A percentile compares a stretch with the other conserved stretches of the same genome.
phyloP scores from a whole-genome alignment of 2,888 invertebrate species.

The Baccha elongata region DNA sequence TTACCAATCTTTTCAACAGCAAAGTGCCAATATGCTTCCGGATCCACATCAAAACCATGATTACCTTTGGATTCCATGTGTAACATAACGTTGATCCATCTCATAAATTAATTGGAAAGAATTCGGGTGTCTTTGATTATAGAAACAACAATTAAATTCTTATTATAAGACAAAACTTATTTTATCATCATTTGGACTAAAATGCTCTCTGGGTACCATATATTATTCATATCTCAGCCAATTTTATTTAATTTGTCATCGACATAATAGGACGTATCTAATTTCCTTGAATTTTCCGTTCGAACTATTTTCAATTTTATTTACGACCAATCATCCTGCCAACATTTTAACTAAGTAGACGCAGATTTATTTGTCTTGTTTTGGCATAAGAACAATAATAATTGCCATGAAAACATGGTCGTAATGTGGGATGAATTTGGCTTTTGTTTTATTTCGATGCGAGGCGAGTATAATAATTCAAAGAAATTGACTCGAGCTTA shows the following conservation, averaged over 20 bases:
- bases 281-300: constrained; percentile 50
- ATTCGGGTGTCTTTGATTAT: too few relatives aligned
- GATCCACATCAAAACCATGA: too few relatives aligned
- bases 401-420: constrained; percentile 10
- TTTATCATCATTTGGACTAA: too few relatives aligned
- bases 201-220: not conserved
- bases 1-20: too few relatives aligned
- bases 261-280: constrained; percentile 15
- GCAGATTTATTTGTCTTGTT: constrained; percentile 25
- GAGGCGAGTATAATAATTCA: constrained; percentile 8
- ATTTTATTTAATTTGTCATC: constrained; percentile 29
- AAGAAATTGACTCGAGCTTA: constrained; percentile 17
- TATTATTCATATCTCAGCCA: not conserved
- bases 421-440: constrained; percentile 22
- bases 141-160: too few relatives aligned
- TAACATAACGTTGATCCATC: too few relatives aligned
- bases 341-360: constrained; percentile 20
- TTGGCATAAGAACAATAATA: constrained; percentile 35
- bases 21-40: too few relatives aligned
- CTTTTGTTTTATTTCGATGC: constrained; percentile 8
- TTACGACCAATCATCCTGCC: constrained; percentile 18
- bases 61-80: too few relatives aligned
- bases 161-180: too few relatives aligned
- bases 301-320: constrained; percentile 45
- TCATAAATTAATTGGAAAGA: too few relatives aligned